Evolutionary conservation across 2,113 vertebrate species (phyloP).

Genomic region (Psilopsiagon aymara): DNA sequence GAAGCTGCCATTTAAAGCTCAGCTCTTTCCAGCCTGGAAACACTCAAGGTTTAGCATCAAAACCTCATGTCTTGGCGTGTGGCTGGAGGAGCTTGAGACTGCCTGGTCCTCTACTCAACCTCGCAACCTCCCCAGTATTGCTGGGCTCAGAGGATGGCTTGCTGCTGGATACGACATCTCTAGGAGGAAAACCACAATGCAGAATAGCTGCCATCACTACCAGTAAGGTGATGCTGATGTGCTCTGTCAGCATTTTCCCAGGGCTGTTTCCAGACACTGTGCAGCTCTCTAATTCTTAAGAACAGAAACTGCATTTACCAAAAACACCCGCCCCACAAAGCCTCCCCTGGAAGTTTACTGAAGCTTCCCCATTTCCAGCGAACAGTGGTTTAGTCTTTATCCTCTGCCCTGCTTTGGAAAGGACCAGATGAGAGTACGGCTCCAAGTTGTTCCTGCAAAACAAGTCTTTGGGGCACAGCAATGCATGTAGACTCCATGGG

Average conservation of each 20-base stretch:
- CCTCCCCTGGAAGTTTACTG: neutral
- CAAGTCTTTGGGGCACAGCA: neutral
- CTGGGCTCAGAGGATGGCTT: neutral
- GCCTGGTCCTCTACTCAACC: neutral
- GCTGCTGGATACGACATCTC: neutral
- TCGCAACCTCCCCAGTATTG: neutral
- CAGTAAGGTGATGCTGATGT: neutral
- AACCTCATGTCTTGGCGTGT: neutral
- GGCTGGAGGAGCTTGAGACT: neutral
- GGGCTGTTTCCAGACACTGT: neutral
- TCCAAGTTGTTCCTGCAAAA: neutral
- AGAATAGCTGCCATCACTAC: neutral
- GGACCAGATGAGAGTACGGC: neutral
- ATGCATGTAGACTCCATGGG: accelerated
- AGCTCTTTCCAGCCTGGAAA: neutral
- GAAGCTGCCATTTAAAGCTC: neutral
- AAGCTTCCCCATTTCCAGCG: neutral
- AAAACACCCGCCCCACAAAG: neutral
- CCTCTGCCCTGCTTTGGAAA: neutral
- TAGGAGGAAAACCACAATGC: neutral
- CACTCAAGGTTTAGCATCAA: neutral
- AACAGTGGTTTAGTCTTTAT: neutral
- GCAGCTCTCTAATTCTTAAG: neutral
- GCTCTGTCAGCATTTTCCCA: neutral
- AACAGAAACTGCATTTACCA: neutral